A percentile compares a stretch with the other conserved stretches of the same genome.
Conservation (phyloP, 2,888 invertebrate genomes). For the Papilio protenor region DNA sequence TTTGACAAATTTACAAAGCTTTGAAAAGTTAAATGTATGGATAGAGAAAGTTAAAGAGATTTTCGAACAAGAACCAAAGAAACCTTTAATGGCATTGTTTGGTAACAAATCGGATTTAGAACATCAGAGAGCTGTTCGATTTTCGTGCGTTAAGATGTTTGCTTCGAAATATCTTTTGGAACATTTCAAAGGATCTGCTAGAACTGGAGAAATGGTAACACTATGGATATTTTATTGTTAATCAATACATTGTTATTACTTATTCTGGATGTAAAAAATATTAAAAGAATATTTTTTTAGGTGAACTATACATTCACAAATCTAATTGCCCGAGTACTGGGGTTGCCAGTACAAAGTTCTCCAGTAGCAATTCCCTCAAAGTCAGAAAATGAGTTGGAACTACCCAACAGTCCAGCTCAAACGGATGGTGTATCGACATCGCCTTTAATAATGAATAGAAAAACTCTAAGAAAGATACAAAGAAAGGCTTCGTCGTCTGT, state of each 20-base stretch:
- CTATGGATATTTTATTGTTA: neutral
- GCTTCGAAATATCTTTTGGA: conserved; percentile 86
- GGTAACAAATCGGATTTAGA: conserved; percentile 91
- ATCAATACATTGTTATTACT: too few species aligned
- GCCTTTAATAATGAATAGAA: conserved; percentile 76
- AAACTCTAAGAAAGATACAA: conserved; percentile 69
- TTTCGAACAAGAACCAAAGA: conserved; percentile 70
- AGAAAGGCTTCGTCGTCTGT: conserved; percentile 78
- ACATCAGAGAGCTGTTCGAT: conserved; percentile 87
- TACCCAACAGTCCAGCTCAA: conserved; percentile 48
- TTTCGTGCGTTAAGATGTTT: conserved; percentile 86
- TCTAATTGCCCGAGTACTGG: conserved; percentile 80
- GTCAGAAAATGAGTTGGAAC: conserved; percentile 49
- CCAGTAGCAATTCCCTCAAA: conserved; percentile 54
- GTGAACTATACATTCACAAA: conserved; percentile 87
- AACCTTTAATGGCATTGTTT: conserved; percentile 85
- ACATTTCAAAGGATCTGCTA: conserved; percentile 87
- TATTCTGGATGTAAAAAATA: too few species aligned
- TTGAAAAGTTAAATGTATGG: conserved; percentile 91
- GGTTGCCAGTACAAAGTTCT: conserved; percentile 59
- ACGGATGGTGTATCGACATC: conserved; percentile 55
- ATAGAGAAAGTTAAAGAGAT: conserved; percentile 81
- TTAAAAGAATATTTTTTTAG: conserved; percentile 67
- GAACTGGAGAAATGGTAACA: conserved; percentile 89
- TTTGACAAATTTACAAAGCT: conserved; percentile 91